phyloP scores from a whole-genome alignment of 2,888 invertebrate species.

The Andrena hattorfiana region DNA sequence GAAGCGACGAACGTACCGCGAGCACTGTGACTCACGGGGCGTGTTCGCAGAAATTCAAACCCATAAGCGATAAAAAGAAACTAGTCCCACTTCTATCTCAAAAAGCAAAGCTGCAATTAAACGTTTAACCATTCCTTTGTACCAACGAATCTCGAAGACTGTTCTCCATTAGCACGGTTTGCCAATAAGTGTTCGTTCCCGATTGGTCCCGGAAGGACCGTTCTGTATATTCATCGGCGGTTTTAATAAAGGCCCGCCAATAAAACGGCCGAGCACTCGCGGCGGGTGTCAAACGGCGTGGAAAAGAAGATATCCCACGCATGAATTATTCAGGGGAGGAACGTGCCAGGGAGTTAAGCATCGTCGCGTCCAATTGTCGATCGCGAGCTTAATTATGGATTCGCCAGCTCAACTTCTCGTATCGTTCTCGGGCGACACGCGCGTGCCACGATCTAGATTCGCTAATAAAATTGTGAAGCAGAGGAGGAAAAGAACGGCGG shows the following conservation, averaged over 20 bases:
- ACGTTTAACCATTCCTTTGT: too few relatives aligned
- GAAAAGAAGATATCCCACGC: background rate
- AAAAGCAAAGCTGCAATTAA: too few relatives aligned
- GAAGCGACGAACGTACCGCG: background rate
- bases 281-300: background rate
- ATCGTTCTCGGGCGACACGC: constrained; percentile 2
- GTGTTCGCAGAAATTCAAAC: too few relatives aligned
- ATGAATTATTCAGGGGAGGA: constrained; percentile 26
- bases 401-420: background rate
- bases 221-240: background rate
- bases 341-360: constrained; percentile 2
- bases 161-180: too few relatives aligned
- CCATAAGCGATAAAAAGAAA: too few relatives aligned
- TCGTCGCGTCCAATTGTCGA: constrained; percentile 17
- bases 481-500: background rate
- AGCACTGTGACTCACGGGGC: background rate
- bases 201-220: background rate
- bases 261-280: background rate
- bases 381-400: constrained; percentile 22
- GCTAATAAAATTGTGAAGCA: constrained; percentile 3
- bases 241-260: background rate
- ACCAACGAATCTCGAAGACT: too few relatives aligned
- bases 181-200: background rate
- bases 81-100: too few relatives aligned
- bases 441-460: background rate